Conservation (phyloP, 1,140 invertebrate species). For the Drosophila kurseongensis region DNA sequence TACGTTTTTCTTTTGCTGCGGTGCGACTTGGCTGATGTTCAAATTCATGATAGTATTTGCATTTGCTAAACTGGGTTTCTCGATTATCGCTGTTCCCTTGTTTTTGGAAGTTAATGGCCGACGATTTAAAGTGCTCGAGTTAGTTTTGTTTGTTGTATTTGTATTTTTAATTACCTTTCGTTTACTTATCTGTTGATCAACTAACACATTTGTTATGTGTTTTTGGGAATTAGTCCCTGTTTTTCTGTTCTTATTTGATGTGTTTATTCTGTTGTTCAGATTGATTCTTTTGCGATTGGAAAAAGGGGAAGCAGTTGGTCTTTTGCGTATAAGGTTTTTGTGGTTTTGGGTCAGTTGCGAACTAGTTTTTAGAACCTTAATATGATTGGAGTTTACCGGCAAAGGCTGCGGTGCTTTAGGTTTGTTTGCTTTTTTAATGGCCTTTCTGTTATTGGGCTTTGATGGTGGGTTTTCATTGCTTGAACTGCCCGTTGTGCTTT, state of each 20-base stretch:
- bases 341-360: slow-evolving; percentile 24
- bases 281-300: slow-evolving; percentile 18
- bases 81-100: slow-evolving; percentile 1
- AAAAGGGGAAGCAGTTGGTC: slow-evolving; percentile 6
- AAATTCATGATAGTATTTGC: slow-evolving; percentile 7
- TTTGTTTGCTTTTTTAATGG: slow-evolving; percentile 2
- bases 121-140: slow-evolving; percentile 5
- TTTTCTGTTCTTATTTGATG: slow-evolving; percentile 7
- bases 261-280: slow-evolving; percentile 15
- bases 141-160: slow-evolving; percentile 15
- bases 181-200: neutral
- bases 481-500: neutral
- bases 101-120: slow-evolving; percentile 3
- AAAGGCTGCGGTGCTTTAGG: slow-evolving; percentile 8
- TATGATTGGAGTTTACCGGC: neutral
- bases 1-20: slow-evolving; percentile 7
- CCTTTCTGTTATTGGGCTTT: slow-evolving; percentile 3
- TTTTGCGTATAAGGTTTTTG: slow-evolving; percentile 11
- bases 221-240: slow-evolving; percentile 4
- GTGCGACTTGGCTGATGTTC: slow-evolving; percentile 3
- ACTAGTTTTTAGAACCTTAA: slow-evolving; percentile 1
- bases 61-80: slow-evolving; percentile 5
- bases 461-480: neutral
- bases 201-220: slow-evolving; percentile 5
- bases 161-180: slow-evolving; percentile 28